phyloP scores from a whole-genome alignment of 2,797 vertebrate genomes.

The Spondyliosoma cantharus region DNA sequence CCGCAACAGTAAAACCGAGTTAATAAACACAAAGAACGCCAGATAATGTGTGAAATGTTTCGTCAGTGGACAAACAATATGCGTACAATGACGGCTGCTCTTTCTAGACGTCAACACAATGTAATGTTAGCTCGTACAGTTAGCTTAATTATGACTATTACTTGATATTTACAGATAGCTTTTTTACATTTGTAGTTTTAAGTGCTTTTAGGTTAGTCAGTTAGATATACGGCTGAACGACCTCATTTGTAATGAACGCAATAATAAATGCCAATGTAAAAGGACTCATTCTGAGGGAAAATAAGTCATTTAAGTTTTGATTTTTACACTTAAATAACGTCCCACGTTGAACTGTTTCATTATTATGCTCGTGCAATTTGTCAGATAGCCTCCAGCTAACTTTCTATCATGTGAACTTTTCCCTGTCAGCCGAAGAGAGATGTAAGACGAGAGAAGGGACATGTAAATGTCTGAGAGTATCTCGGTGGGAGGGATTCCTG shows the following conservation, averaged over 20 bases:
- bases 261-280: too few relatives aligned
- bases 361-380: background rate
- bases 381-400: too few relatives aligned
- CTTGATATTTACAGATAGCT: background rate
- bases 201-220: background rate
- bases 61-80: background rate
- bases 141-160: background rate
- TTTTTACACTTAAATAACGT: background rate
- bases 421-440: conserved; percentile 12
- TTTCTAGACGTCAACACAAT: background rate
- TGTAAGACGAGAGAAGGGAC: background rate
- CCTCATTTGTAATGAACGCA: background rate
- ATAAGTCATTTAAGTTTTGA: background rate
- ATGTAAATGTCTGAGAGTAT: conserved; percentile 30
- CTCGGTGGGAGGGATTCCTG: conserved; percentile 81
- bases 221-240: background rate
- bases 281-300: too few relatives aligned
- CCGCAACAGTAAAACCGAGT: background rate
- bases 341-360: background rate
- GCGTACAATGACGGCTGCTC: background rate
- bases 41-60: background rate
- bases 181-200: background rate
- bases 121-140: background rate
- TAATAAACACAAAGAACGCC: background rate
- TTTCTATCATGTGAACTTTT: background rate